Base-by-base conservation (phyloP, 2,888 invertebrate genomes). In the Agrotis exclamationis region DNA sequence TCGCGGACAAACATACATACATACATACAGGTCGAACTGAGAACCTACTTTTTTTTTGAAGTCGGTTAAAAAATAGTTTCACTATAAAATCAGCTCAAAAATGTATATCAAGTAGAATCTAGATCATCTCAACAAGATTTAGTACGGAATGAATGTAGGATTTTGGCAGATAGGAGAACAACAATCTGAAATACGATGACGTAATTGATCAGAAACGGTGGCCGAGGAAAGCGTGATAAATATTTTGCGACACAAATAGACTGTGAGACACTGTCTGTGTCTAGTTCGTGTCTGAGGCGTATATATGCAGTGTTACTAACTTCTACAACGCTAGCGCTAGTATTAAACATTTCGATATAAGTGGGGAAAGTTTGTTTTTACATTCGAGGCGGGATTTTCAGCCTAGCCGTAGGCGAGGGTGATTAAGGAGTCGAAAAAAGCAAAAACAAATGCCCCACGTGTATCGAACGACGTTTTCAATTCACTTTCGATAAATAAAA, bases 221-320 rank as follows among this genome's bases (percentile, higher is more conserved):
- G 22, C 16, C 28, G 22, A 1, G 44, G 48, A 76, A 50, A 69
- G 48, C 24, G 22, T 5, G 47, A 57, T 62, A 51, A 39, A 71
- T 44, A 76, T 11, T 57, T 48, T 6, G 20, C 13, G 44, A 48
- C 79, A 63, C 28, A 74, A 74, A 74, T 72, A 74, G 72, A 70
- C n/a, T 33, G n/a, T 53, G 73, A 76, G 9, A 65, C 64, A 53
- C 16, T n/a, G n/a, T 6, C n/a, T 22, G 18, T 28, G 73, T 74
- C 77, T 74, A 24, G 58, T 14, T 3, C 11, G 22, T 58, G 73
- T 76, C 77, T 74, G 6, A 7, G 28, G 7, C 18, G 45, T 45
- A 14, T 20, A 63, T 20, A 22, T 28, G 47, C 16, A 48, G 2
- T 4, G 1, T 20, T 13, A n/a, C 47, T 72, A 9, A 33, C n/a